Evolutionary conservation across 2,797 vertebrate species (phyloP).

Genomic region (Geotria australis): DNA sequence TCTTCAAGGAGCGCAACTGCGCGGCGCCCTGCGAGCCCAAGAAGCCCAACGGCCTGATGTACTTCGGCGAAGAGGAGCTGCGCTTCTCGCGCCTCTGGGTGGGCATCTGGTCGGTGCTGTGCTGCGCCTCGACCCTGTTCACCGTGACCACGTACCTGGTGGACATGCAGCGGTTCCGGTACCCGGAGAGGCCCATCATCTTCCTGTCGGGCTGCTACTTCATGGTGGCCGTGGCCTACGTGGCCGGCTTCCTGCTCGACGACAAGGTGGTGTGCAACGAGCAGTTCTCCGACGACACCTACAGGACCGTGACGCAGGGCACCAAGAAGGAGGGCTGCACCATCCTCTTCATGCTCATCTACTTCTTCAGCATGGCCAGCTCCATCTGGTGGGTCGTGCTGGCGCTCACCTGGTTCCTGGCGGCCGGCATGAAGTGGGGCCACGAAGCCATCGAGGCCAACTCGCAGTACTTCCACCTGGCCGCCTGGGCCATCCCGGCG

Average conservation of each 20-base stretch:
- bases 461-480: constrained; percentile 88
- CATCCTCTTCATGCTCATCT: constrained; percentile 58
- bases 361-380: constrained; percentile 68
- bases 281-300: constrained; percentile 52
- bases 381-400: constrained; percentile 77
- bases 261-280: constrained; percentile 75
- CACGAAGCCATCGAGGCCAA: constrained; percentile 92
- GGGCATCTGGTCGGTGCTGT: constrained; percentile 65
- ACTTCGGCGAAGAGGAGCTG: constrained; percentile 70
- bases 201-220: constrained; percentile 71
- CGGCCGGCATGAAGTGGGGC: constrained; percentile 91
- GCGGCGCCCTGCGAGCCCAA: constrained; percentile 66
- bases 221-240: constrained; percentile 52
- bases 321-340: constrained; percentile 74
- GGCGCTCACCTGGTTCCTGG: constrained; percentile 64
- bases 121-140: constrained; percentile 49
- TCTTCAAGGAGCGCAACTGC: constrained; percentile 69
- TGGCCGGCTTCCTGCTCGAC: constrained; percentile 43
- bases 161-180: constrained; percentile 44
- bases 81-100: constrained; percentile 81
- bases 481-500: constrained; percentile 80
- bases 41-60: constrained; percentile 64
- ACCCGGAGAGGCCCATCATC: constrained; percentile 61
- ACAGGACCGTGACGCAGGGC: constrained; percentile 66
- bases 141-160: constrained; percentile 52